A percentile compares a stretch with the other conserved stretches of the same genome.
Conservation (phyloP, 1,140 invertebrate species). For the Coelopa frigida region DNA sequence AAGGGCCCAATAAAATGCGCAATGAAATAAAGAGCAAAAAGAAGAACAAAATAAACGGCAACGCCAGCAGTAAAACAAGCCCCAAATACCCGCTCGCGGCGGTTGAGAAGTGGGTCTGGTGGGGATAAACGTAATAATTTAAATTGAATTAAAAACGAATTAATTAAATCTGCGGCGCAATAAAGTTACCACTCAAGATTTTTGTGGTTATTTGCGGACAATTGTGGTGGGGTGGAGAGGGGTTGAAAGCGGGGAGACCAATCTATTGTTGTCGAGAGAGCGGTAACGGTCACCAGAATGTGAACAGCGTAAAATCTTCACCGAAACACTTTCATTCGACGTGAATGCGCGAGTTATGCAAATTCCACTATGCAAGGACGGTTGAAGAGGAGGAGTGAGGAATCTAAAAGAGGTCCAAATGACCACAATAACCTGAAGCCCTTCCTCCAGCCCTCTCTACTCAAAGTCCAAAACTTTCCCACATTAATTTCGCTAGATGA, state of each 20-base stretch:
- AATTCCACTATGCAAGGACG: conserved; percentile 1
- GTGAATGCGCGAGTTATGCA: background rate
- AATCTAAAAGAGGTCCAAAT: background rate
- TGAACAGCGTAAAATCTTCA: conserved; percentile 7
- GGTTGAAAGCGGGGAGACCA: background rate
- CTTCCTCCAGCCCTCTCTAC: background rate
- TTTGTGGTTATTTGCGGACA: too few relatives aligned
- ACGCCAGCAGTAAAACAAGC: background rate
- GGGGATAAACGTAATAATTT: background rate
- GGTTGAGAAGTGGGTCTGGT: background rate
- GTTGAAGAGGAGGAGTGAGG: background rate
- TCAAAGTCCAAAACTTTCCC: background rate
- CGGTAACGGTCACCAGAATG: background rate
- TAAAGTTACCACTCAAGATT: background rate
- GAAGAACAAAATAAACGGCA: background rate
- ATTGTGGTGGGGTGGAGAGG: background rate
- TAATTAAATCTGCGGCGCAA: background rate
- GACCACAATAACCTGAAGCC: background rate
- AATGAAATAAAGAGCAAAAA: background rate
- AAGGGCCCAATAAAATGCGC: background rate
- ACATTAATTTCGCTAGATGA: conserved; percentile 11
- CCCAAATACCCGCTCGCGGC: background rate
- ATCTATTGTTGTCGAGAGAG: background rate
- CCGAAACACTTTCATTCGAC: background rate
- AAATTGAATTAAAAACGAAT: conserved; percentile 5